Conservation (phyloP, 2,113 vertebrate species). For the Dermatemys mawii region DNA sequence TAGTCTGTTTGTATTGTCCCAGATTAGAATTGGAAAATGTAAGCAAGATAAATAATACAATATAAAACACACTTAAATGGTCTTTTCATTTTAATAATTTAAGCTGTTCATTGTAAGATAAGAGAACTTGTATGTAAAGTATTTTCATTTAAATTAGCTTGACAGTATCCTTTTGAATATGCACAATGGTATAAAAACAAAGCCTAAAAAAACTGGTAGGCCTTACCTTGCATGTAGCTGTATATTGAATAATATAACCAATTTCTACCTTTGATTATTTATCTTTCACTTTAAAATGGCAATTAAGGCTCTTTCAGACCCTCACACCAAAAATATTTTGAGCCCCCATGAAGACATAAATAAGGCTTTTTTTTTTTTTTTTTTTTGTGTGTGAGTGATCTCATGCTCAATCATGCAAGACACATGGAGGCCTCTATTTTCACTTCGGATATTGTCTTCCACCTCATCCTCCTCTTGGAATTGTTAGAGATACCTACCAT, state of each 20-base stretch:
- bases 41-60: neutral
- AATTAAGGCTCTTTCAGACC: neutral
- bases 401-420: neutral
- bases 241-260: neutral
- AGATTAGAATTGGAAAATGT: neutral
- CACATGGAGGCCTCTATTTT: neutral
- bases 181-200: neutral
- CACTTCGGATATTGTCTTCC: neutral
- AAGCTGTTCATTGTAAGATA: neutral
- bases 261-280: neutral
- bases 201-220: neutral
- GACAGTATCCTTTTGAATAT: neutral
- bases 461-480: neutral
- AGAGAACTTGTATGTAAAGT: neutral
- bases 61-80: neutral
- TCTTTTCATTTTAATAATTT: neutral
- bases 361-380: neutral
- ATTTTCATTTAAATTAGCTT: neutral
- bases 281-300: neutral
- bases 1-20: neutral
- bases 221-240: neutral
- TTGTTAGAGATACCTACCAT: neutral
- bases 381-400: neutral
- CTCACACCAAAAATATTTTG: neutral
- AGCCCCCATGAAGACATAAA: neutral